Evolutionary conservation across 1,140 invertebrate genomes (phyloP), one percentile per base, ranked within the genome.

Genomic region (Conus ventricosus): DNA sequence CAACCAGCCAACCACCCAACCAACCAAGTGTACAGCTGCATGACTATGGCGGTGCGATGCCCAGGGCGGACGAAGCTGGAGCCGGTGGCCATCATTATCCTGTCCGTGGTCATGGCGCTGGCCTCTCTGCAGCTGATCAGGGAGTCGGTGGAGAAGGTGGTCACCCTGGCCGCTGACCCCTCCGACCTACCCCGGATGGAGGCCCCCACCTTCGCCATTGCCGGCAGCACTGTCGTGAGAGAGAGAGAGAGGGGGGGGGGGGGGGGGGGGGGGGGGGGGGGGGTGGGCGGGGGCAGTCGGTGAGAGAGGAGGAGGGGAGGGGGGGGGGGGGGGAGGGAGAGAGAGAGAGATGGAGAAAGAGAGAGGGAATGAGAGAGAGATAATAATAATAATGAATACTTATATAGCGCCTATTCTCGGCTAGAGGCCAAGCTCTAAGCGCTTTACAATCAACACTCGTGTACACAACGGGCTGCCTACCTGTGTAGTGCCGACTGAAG

Each of bases 61-160:
- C 39, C 89, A 93, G 94, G 94, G 17, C 87, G 95, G 84, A 96
- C 95, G 23, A 91, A 94, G 27, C 92, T 96, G 63, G 95, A 96
- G 84, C 95, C 95, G 11, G 87, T 96, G 15, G 93, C 94, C 55
- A 94, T 96, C 54, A 93, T 96, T 23, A 92, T 95, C 39, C 86
- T 95, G 85, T 93, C 93, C 53, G 95, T 96, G 23, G 94, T 96
- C n/a, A 96, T 96, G 95, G 94, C 94, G 5, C 91, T 95, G 55
- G 95, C 95, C 1, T 93, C 94, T 15, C 89, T 96, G 5, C 95
- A 96, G 88, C 93, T 96, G 84, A 94, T 96, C 57, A 89, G 94
- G 11, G 92, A 95, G 81, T 95, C 95, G 1, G 85, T 94, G 5
- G 88, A 94, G 80, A 93, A 93, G 20, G 92, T 95, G 76, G 87